Evolutionary conservation across 2,797 vertebrate genomes (phyloP).

Genomic region (Fringilla coelebs): DNA sequence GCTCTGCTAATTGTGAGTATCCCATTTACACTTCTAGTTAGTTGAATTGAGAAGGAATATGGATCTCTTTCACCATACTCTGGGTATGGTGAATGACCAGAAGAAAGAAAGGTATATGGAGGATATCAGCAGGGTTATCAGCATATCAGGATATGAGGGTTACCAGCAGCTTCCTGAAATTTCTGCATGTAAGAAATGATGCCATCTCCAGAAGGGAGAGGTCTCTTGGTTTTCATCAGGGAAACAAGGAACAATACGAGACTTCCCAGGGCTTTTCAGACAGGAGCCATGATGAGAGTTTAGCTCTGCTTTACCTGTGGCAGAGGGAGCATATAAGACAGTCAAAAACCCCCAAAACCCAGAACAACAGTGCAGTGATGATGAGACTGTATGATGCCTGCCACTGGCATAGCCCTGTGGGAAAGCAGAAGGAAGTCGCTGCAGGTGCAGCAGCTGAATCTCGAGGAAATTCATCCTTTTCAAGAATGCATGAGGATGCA

Average conservation of each 20-base stretch:
- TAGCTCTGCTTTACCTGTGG: neutral
- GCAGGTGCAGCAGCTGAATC: neutral
- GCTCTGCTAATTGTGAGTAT: neutral
- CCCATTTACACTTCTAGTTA: neutral
- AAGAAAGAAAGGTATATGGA: neutral
- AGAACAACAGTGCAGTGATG: neutral
- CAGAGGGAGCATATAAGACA: neutral
- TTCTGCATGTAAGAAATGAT: neutral
- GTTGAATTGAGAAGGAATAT: neutral
- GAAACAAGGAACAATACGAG: neutral
- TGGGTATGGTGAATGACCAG: neutral
- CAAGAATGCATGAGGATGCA: fast-evolving
- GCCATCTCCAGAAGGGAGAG: neutral
- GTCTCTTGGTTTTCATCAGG: neutral
- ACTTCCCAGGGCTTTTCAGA: neutral
- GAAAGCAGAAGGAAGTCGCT: neutral
- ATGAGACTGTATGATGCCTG: neutral
- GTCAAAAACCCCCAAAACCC: fast-evolving
- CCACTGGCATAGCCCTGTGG: neutral
- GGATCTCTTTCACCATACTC: neutral
- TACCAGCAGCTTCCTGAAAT: neutral
- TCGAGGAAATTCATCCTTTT: neutral
- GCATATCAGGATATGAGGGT: too few relatives aligned
- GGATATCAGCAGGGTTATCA: too few relatives aligned
- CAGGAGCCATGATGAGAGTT: fast-evolving